Percentiles rank a stretch among this genome's conserved stretches.
Conservation (phyloP, 2,113 vertebrate species). For the Marmota monax region DNA sequence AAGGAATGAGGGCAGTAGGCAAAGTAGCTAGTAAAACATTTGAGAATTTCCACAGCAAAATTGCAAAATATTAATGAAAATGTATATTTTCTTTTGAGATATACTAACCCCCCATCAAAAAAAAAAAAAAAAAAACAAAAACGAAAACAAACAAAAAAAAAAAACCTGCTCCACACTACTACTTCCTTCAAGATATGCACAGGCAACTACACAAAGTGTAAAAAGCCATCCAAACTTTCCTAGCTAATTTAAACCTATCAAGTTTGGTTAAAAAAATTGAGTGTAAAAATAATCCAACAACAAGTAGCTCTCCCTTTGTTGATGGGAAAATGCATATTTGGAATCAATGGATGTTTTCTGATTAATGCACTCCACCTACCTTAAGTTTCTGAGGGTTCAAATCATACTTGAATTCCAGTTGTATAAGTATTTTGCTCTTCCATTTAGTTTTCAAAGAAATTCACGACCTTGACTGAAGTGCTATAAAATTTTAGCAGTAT, state of each 20-base stretch:
- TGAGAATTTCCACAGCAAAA: neutral
- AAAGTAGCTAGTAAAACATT: neutral
- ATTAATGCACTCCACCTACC: neutral
- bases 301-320: neutral
- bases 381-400: neutral
- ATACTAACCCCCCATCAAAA: neutral
- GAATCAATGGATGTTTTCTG: neutral
- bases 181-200: slow-evolving; percentile 82
- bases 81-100: neutral
- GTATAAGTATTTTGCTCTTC: neutral
- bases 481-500: neutral
- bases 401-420: neutral
- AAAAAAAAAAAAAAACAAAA: too few relatives aligned
- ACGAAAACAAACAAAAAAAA: too few relatives aligned
- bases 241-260: too few relatives aligned
- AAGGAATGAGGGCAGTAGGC: neutral
- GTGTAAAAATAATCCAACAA: neutral
- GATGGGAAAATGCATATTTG: neutral
- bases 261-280: neutral
- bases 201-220: neutral
- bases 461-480: neutral
- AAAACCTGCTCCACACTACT: slow-evolving; percentile 31
- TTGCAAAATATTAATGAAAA: slow-evolving; percentile 29
- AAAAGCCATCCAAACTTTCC: too few relatives aligned
- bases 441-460: neutral